A percentile compares a stretch with the other conserved stretches of the same genome.
phyloP scores from a whole-genome alignment of 2,888 invertebrate genomes.

The Automeris io region DNA sequence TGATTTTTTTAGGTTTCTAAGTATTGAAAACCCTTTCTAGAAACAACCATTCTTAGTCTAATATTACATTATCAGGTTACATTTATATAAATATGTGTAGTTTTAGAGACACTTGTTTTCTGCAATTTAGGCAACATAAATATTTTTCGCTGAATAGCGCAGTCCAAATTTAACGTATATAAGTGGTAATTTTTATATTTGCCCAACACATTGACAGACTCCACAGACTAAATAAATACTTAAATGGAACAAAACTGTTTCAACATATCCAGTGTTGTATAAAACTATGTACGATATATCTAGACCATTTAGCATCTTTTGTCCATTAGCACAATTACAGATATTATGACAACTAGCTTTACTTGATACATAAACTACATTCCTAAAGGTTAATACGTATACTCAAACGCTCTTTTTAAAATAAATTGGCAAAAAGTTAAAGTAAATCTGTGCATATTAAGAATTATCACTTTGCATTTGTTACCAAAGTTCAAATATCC shows the following conservation, averaged over 20 bases:
- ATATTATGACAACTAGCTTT: background rate
- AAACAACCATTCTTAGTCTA: too few species aligned
- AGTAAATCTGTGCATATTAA: too few species aligned
- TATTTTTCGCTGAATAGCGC: background rate
- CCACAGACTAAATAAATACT: conserved; percentile 1
- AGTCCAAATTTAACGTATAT: background rate
- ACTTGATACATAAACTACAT: background rate
- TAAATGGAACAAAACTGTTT: conserved; percentile 2
- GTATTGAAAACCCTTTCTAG: too few species aligned
- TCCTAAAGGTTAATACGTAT: too few species aligned
- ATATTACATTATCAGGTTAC: background rate
- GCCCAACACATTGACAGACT: background rate
- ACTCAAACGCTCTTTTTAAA: too few species aligned
- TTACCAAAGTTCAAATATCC: too few species aligned
- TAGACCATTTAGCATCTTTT: conserved; percentile 24
- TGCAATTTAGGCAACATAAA: background rate
- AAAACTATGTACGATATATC: conserved; percentile 8
- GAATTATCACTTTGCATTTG: too few species aligned
- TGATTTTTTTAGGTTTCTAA: background rate
- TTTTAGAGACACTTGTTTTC: background rate
- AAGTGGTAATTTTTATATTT: conserved; percentile 5
- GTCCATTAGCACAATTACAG: conserved; percentile 21
- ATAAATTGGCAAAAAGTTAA: too few species aligned
- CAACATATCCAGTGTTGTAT: conserved; percentile 1
- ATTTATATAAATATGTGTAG: background rate